Base-by-base conservation (phyloP, 2,113 vertebrate species). In the Tonatia bakeri region DNA sequence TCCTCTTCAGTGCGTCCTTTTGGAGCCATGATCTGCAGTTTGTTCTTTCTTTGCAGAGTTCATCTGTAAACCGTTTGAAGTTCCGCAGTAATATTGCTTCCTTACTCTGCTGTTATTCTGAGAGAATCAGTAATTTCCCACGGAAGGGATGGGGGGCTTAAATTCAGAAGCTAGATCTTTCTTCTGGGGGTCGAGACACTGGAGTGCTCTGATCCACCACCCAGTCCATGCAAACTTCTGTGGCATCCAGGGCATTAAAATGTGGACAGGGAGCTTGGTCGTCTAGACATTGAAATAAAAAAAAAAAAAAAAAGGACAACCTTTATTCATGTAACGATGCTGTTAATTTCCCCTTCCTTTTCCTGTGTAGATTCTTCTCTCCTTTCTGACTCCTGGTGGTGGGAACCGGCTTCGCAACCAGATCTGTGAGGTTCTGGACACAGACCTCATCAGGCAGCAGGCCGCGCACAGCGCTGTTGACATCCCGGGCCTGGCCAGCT, bases 381-480 rank as follows among this genome's bases (percentile, higher is more conserved):
- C 99, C 31, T 99, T 99, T 96, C 98, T 99, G 72, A 99, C 99
- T 91, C 99, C 99, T 65, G 99, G 99, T 72, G 98, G 99, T 95
- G 73, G 73, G 33, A 99, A 99, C 96, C 98, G 99, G 90, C 99
- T 99, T 95, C 98, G 98, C 77, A 99, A 98, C 94, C 99, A 99
- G 97, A 99, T 99, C 89, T 99, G 98, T 98, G 99, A 99, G 97
- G 99, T 99, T 89, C 97, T 99, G 86, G 99, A 99, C 95, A 98
- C 98, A 33, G 99, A 99, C 93, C 99, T 99, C 93, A 99, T 99
- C 89, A 98, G 98, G 89, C 99, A 99, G 97, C 99, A 99, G 96
- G 99, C 99, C 69, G 98, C 99, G 79, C 99, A 99, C 14, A 97
- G 99, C 16, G 98, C 98, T 47, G 98, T 99, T 22, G 99, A 99